These are phyloP conservation scores for Leptodactylus fuscus DNA, from an alignment of 2,113 vertebrate genomes.

Conservation along the genomic window DNA sequence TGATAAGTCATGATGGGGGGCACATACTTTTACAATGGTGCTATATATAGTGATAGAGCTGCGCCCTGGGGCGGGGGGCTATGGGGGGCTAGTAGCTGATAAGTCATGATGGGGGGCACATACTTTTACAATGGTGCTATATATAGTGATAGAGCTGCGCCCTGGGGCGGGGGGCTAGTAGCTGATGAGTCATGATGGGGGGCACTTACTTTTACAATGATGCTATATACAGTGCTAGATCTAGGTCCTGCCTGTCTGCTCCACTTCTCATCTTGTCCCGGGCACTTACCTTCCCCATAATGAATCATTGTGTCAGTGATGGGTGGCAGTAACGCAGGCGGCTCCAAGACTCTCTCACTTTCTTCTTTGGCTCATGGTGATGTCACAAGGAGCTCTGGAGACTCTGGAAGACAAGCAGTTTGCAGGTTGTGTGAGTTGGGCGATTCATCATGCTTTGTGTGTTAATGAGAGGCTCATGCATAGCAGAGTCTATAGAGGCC, in stretches of 20 bases:
- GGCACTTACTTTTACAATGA: no score
- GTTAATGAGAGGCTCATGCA: conserved; percentile 77
- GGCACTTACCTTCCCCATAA: conserved; percentile 67
- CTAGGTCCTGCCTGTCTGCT: neutral
- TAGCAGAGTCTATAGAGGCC: conserved; percentile 69
- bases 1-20: no score
- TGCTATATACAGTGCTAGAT: no score
- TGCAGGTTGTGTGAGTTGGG: conserved; percentile 69
- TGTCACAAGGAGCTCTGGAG: conserved; percentile 66
- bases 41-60: no score
- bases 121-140: no score
- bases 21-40: no score
- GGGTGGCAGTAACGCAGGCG: conserved; percentile 67
- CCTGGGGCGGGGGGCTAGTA: no score
- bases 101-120: no score
- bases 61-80: no score
- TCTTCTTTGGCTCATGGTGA: conserved; percentile 72
- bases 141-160: no score
- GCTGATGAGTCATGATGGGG: no score
- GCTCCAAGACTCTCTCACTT: conserved; percentile 64
- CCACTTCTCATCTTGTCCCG: neutral
- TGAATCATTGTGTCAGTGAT: conserved; percentile 67
- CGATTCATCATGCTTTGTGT: conserved; percentile 80
- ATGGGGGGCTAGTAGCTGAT: no score
- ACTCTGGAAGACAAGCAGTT: conserved; percentile 70